phyloP scores from a whole-genome alignment of 64 coral and sea anemone species.

The Exaiptasia diaphana region DNA sequence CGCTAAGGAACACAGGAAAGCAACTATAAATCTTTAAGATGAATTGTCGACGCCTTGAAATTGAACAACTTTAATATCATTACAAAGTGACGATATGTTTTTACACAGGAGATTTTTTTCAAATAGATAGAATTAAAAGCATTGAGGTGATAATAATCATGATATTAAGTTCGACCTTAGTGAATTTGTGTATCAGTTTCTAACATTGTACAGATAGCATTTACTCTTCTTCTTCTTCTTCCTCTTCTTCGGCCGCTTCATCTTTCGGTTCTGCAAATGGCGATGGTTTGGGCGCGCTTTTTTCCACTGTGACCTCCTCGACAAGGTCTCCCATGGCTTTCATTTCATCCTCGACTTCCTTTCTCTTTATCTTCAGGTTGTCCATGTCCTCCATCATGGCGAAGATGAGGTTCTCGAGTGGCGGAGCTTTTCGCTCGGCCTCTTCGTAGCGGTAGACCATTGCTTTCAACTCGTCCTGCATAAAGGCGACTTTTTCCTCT shows the following conservation, averaged over 20 bases:
- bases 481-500: slow-evolving; percentile 36
- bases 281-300: neutral
- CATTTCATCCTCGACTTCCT: slow-evolving; percentile 47
- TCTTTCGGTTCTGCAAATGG: slow-evolving; percentile 8
- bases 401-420: slow-evolving; percentile 58
- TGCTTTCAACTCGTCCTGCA: slow-evolving; percentile 34
- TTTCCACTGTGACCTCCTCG: slow-evolving; percentile 30
- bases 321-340: slow-evolving; percentile 75
- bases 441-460: slow-evolving; percentile 60
- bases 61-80: too few relatives aligned
- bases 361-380: slow-evolving; percentile 2
- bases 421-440: slow-evolving; percentile 68
- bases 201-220: too few relatives aligned
- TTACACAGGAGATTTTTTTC: too few relatives aligned
- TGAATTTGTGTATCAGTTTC: too few relatives aligned
- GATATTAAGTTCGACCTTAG: too few relatives aligned
- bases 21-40: too few relatives aligned
- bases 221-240: neutral
- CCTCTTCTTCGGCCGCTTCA: slow-evolving; percentile 3
- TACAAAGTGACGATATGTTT: too few relatives aligned
- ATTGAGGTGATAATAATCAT: too few relatives aligned
- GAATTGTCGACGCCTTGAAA: too few relatives aligned
- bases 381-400: slow-evolving; percentile 57
- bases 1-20: too few relatives aligned
- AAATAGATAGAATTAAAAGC: too few relatives aligned